These are phyloP conservation scores for Silurus aristotelis DNA, from an alignment of 2,797 vertebrate genomes.

Conservation along the genomic window DNA sequence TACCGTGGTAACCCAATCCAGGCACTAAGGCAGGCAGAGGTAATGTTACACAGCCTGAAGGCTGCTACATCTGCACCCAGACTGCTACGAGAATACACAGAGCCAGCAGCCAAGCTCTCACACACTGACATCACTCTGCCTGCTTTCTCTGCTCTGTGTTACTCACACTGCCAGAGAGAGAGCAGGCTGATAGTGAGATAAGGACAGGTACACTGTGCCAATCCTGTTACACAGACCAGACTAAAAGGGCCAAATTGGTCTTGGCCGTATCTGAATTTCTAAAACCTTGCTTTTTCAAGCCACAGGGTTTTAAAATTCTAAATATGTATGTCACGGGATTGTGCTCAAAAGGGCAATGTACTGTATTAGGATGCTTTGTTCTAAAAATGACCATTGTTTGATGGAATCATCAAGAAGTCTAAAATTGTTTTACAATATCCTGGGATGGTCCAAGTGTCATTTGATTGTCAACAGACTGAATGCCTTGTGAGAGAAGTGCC, in stretches of 20 bases:
- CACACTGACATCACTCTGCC: slow-evolving; percentile 43
- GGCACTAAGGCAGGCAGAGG: slow-evolving; percentile 41
- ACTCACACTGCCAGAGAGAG: slow-evolving; percentile 19
- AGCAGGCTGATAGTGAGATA: slow-evolving; percentile 22
- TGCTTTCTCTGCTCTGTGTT: slow-evolving; percentile 34
- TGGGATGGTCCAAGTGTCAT: neutral
- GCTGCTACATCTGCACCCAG: slow-evolving; percentile 51
- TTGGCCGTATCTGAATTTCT: neutral
- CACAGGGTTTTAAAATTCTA: neutral
- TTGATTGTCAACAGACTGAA: slow-evolving; percentile 34
- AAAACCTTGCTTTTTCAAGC: neutral
- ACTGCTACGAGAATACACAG: slow-evolving; percentile 50
- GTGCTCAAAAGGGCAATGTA: neutral
- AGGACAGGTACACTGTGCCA: neutral
- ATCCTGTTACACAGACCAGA: slow-evolving; percentile 5
- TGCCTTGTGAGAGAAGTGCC: slow-evolving; percentile 29
- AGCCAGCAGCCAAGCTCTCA: slow-evolving; percentile 46
- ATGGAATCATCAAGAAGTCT: neutral
- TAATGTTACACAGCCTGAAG: slow-evolving; percentile 56
- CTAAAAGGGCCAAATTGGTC: neutral
- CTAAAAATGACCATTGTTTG: neutral
- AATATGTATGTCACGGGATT: neutral
- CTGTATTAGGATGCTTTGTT: neutral
- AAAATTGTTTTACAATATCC: neutral
- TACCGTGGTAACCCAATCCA: slow-evolving; percentile 52